Evolutionary conservation across 2,113 vertebrate genomes (phyloP), one percentile per base, ranked within the genome.

Genomic region (Heterochromis multidens): DNA sequence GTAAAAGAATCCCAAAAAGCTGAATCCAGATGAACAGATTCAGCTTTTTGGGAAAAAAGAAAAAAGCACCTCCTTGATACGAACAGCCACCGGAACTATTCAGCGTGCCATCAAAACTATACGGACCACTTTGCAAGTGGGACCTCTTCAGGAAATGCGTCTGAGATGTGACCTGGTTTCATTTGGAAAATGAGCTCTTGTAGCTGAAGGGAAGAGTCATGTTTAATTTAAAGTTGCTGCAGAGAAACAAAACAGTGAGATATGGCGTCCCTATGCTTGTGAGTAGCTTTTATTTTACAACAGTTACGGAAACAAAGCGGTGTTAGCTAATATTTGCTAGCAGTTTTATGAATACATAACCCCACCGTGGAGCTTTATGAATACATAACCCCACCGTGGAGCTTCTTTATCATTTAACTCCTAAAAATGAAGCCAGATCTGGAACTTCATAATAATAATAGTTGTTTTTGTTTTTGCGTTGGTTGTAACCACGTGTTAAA

Each of bases 261-360:
- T 98, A 97, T 81, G 98, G 98, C 61, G 76, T 98, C 1, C 97
- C 98, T 0, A 98, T 98, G 97, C 31, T 99, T 85, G 98, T 98
- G 89, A 97, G 97, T 88, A 2, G 12, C 1, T 46, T 81, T 62
- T 16, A 5, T 21, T 12, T 3, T 5, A 13, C 2, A 16, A 6
- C 17, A 19, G 10, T 52, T n/a, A 57, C 25, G 16, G 54, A 49
- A 33, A 35, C 54, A 7, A 79, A 79, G 7, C 13, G n/a, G 21
- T 29, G 62, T 67, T 80, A 58, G 79, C 37, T 79, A 19, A 49
- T n/a, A 17, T 4, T 7, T 70, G 79, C 43, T 79, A 54, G 40
- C 33, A n/a, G 27, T 14, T 57, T 19, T 31, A 16, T 78, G 10
- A 78, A 33, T 35, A 16, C 27, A 10, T 16, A 1, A 40, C 4